Percentiles rank a stretch among this genome's conserved stretches.
These are phyloP conservation scores for Crypturellus tataupa DNA, from an alignment of 2,797 vertebrate species.

Conservation along the genomic window DNA sequence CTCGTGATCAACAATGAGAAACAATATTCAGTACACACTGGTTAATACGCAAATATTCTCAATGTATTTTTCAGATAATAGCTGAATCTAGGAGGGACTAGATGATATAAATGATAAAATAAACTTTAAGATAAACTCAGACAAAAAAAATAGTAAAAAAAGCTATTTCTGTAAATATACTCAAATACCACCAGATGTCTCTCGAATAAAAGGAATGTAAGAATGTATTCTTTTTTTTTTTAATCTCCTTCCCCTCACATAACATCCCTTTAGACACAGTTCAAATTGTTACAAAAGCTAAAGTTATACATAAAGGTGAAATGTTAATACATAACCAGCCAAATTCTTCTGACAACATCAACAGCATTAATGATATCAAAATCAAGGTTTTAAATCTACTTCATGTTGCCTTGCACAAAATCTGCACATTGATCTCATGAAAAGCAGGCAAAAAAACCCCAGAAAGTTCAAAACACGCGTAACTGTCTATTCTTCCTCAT, in stretches of 20 bases:
- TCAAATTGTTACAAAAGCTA: neutral
- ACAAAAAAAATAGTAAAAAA: neutral
- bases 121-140: neutral
- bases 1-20: neutral
- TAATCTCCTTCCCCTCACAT: neutral
- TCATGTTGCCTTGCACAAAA: neutral
- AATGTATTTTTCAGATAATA: neutral
- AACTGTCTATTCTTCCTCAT: neutral
- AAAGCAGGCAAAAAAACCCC: neutral
- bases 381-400: neutral
- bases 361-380: neutral
- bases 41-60: neutral
- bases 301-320: neutral
- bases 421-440: neutral
- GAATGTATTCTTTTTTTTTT: neutral
- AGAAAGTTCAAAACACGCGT: neutral
- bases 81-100: neutral
- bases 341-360: neutral
- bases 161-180: neutral
- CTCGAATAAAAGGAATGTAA: conserved; percentile 33
- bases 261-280: neutral
- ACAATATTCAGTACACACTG: neutral
- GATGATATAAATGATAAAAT: neutral
- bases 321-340: neutral
- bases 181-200: conserved; percentile 48